Evolutionary conservation across 1,140 invertebrate genomes (phyloP).

Genomic region (Ceratosolen solmsi): DNA sequence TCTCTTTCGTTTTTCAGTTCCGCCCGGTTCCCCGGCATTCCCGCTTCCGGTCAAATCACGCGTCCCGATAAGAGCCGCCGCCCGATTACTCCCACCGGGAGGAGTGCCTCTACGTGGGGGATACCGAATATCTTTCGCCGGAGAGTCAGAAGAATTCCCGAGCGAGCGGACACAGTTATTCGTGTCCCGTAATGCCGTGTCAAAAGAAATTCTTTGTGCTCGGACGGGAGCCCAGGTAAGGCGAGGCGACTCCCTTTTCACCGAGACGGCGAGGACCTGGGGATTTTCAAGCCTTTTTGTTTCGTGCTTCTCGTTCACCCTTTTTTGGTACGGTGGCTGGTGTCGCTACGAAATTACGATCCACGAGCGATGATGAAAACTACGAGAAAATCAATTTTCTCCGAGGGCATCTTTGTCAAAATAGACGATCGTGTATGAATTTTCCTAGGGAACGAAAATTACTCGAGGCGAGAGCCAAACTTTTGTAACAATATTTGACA

Average conservation of each 20-base stretch:
- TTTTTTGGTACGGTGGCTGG: neutral
- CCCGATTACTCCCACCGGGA: neutral
- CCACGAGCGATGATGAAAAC: neutral
- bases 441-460: neutral
- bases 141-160: slow-evolving; percentile 3
- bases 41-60: slow-evolving; percentile 56
- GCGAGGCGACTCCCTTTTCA: too few species aligned
- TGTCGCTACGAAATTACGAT: neutral
- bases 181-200: slow-evolving; percentile 45
- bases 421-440: neutral
- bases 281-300: slow-evolving; percentile 11
- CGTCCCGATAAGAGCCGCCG: neutral
- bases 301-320: neutral
- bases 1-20: slow-evolving; percentile 61
- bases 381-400: neutral
- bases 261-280: neutral
- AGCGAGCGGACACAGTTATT: neutral
- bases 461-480: neutral
- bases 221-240: neutral
- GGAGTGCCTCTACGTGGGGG: too few species aligned
- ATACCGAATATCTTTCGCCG: neutral
- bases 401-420: neutral
- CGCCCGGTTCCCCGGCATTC: slow-evolving; percentile 49
- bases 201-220: slow-evolving; percentile 51
- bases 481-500: neutral